Percentiles rank a stretch among this genome's conserved stretches.
Evolutionary conservation across 2,113 vertebrate genomes (phyloP).

Genomic region (Paramisgurnus dabryanus): DNA sequence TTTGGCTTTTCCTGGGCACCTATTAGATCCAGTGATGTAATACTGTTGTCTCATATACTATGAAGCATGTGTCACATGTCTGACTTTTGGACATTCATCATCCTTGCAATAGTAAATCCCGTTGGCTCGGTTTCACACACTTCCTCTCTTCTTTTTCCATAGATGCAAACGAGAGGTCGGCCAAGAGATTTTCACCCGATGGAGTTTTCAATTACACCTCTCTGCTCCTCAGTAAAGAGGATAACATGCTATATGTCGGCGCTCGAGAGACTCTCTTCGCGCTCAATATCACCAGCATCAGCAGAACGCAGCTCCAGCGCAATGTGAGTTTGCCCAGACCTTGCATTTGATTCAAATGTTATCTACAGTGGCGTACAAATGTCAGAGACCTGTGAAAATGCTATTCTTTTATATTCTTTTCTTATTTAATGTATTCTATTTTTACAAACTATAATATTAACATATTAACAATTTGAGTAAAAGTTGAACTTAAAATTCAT

Average conservation of each 20-base stretch:
- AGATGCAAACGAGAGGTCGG: constrained; percentile 76
- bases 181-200: constrained; percentile 74
- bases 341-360: background rate
- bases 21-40: background rate
- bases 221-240: constrained; percentile 83
- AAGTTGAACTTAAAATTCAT: too few species aligned
- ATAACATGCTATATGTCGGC: constrained; percentile 82
- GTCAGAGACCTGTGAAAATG: too few species aligned
- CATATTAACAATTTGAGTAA: too few species aligned
- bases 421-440: too few species aligned
- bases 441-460: too few species aligned
- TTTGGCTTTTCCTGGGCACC: constrained; percentile 14
- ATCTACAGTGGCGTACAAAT: too few species aligned
- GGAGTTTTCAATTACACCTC: constrained; percentile 83
- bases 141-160: constrained; percentile 37
- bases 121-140: constrained; percentile 23
- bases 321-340: constrained; percentile 73
- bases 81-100: constrained; percentile 18
- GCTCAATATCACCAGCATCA: constrained; percentile 78
- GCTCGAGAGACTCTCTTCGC: constrained; percentile 85
- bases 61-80: background rate
- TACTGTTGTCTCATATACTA: background rate
- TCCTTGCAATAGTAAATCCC: constrained; percentile 12
- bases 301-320: constrained; percentile 65
- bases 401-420: too few species aligned